Conservation (phyloP, 1,140 invertebrate species). For the Lycorma delicatula region DNA sequence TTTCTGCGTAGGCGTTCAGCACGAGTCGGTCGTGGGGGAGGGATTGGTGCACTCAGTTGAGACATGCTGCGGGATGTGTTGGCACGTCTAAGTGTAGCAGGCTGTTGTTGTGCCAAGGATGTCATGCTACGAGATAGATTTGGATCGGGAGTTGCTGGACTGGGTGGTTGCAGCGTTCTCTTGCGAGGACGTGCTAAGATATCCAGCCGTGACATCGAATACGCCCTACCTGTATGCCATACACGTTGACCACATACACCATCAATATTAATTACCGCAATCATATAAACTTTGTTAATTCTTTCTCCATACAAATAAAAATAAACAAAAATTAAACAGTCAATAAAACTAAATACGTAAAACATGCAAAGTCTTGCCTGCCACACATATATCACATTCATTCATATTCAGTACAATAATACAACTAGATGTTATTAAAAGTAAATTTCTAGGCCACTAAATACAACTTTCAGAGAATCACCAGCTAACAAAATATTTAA, state of each 20-base stretch:
- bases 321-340: too few species aligned
- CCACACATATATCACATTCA: too few species aligned
- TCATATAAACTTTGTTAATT: too few species aligned
- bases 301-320: slow-evolving; percentile 13
- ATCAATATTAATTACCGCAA: too few species aligned
- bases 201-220: slow-evolving; percentile 86
- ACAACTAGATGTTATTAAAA: too few species aligned
- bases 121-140: slow-evolving; percentile 35
- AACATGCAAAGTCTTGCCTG: too few species aligned
- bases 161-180: slow-evolving; percentile 39
- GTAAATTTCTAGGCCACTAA: too few species aligned
- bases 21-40: slow-evolving; percentile 42
- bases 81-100: slow-evolving; percentile 35
- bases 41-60: slow-evolving; percentile 36
- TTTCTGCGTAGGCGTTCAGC: slow-evolving; percentile 46
- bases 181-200: slow-evolving; percentile 64
- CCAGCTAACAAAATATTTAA: too few species aligned
- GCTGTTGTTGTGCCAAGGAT: slow-evolving; percentile 30
- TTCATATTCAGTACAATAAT: too few species aligned
- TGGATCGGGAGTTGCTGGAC: slow-evolving; percentile 31
- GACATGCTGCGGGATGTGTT: slow-evolving; percentile 47
- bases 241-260: neutral
- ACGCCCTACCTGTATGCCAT: slow-evolving; percentile 55
- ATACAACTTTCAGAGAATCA: too few species aligned
- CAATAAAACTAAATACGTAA: too few species aligned